Conservation (phyloP, 2,888 invertebrate species). For the Pyrrhosoma nymphula region DNA sequence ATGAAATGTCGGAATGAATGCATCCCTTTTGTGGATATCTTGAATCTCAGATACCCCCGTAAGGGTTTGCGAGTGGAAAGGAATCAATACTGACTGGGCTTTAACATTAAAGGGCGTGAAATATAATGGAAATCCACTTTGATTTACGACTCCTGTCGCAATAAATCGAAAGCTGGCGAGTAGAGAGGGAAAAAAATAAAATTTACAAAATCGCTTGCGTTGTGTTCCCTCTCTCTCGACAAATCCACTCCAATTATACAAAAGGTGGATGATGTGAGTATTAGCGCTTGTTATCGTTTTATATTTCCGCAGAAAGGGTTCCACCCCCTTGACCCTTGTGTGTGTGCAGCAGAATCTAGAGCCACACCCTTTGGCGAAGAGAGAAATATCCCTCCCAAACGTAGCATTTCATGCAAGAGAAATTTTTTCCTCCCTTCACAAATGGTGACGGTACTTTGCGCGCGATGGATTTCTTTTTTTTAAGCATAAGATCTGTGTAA, state of each 20-base stretch:
- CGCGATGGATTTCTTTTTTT: too few relatives aligned
- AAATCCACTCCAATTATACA: slow-evolving; percentile 8
- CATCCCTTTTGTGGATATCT: not conserved
- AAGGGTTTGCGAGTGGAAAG: not conserved
- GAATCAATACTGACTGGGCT: not conserved
- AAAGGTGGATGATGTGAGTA: not conserved
- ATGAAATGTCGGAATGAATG: not conserved
- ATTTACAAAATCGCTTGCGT: not conserved
- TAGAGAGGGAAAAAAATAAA: not conserved
- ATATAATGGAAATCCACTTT: slow-evolving; percentile 32
- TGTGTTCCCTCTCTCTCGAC: not conserved
- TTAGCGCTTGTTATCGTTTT: not conserved
- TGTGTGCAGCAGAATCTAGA: too few relatives aligned
- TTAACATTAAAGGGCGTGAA: not conserved
- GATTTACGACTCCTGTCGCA: not conserved
- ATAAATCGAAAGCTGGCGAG: not conserved
- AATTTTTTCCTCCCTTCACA: too few relatives aligned
- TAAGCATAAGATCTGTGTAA: too few relatives aligned
- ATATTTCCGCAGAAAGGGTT: not conserved
- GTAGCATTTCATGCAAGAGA: too few relatives aligned
- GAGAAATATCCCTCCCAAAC: too few relatives aligned
- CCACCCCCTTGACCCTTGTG: too few relatives aligned
- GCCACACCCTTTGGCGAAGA: too few relatives aligned
- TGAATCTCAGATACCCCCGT: not conserved
- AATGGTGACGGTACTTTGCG: too few relatives aligned